Base-by-base conservation (phyloP, 2,113 vertebrate genomes). In the Hemiprocne comata region DNA sequence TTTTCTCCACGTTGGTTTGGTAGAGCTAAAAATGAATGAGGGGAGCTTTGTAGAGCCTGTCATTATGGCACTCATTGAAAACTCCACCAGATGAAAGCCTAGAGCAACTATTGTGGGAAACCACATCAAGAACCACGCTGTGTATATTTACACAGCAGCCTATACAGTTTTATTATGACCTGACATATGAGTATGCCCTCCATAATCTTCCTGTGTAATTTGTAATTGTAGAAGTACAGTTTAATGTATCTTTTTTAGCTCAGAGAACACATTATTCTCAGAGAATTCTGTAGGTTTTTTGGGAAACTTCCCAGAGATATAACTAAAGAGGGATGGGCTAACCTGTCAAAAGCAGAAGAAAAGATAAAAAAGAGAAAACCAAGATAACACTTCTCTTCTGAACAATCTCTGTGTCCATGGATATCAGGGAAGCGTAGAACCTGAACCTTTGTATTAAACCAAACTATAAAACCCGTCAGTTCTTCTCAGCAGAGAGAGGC, bases 1-100 rank as follows among this genome's bases (percentile, higher is more conserved):
- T 82, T 78, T 70, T 70, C 79, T 66, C 29, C 78, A 23, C 18
- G 87, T 84, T 75, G 76, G 36, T 82, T 76, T 90, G 58, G 60
- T 67, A 66, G 58, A 85, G 73, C 94, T 97, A 90, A 94, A 96
- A 96, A 90, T 36, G 87, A 90, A 82, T 34, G 44, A 80, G 48
- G 9, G 12, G 14, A 9, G 21, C 53, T 89, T 90, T 88, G 69
- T 65, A 18, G 61, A 96, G 95, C 83, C 58, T 71, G 29, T 84
- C 46, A 92, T 96, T 96, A 96, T 11, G 23, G 88, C 80, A 65
- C 44, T 84, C 85, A 80, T 82, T 38, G 61, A 78, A 96, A 95
- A 96, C 21, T 92, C 66, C 73, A 93, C 23, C 66, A 96, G 83
- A 94, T 93, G 80, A 92, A 93, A 93, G 76, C 83, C 70, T 90